Evolutionary conservation across 2,888 invertebrate genomes (phyloP).

Genomic region (Limnephilus auricula): DNA sequence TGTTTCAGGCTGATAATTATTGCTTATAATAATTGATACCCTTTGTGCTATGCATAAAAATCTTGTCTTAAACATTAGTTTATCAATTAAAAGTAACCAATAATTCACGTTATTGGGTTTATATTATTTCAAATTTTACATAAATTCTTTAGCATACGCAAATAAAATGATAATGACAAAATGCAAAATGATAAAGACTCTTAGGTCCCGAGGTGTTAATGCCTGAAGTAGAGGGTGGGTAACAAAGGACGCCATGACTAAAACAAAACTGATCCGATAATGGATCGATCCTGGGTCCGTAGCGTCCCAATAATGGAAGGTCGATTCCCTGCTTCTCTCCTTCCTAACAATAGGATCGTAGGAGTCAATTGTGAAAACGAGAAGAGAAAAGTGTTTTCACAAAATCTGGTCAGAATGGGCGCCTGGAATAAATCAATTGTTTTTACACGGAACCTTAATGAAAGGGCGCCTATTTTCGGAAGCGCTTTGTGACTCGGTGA

Average conservation of each 20-base stretch:
- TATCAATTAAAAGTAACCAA: no score
- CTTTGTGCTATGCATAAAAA: no score
- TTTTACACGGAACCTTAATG: conserved; percentile 9
- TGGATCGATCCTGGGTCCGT: conserved; percentile 9
- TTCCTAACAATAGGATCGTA: conserved; percentile 19
- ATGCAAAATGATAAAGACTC: not conserved
- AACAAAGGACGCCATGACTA: conserved; percentile 35
- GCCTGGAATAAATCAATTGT: conserved; percentile 25
- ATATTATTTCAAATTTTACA: no score
- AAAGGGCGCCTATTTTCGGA: not conserved
- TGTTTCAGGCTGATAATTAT: no score
- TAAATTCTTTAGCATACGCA: not conserved
- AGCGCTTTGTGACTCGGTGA: not conserved
- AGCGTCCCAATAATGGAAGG: conserved; percentile 16
- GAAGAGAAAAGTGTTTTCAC: conserved; percentile 38
- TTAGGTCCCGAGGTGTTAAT: not conserved
- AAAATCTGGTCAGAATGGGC: conserved; percentile 16
- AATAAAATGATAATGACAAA: not conserved
- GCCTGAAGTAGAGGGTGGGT: not conserved
- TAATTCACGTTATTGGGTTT: no score
- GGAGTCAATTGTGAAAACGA: conserved; percentile 39
- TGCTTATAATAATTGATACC: no score
- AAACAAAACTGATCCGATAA: conserved; percentile 40
- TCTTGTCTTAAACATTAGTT: no score
- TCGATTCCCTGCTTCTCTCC: not conserved